Evolutionary conservation across 2,888 invertebrate species (phyloP).

Genomic region (Zonitis immaculata): DNA sequence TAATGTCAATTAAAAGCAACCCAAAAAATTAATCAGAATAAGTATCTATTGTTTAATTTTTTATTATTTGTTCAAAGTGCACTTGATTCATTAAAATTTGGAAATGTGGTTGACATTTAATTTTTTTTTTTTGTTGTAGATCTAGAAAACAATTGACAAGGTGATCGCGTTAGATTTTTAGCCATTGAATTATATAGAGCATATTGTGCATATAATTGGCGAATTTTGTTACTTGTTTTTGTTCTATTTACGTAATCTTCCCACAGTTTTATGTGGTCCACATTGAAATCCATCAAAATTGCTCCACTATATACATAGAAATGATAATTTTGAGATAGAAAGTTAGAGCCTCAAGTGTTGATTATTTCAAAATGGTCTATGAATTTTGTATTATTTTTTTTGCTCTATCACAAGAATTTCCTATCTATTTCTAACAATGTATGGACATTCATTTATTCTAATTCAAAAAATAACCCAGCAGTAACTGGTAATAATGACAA

Average conservation of each 20-base stretch:
- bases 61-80: background rate
- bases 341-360: background rate
- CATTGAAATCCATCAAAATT: too few species aligned
- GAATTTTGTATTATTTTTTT: too few species aligned
- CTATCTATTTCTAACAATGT: too few species aligned
- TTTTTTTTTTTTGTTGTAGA: background rate
- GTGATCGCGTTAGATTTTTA: background rate
- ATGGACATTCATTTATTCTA: too few species aligned
- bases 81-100: background rate
- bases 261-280: too few species aligned
- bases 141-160: too few species aligned
- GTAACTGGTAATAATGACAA: background rate
- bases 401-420: too few species aligned
- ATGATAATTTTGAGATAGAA: background rate
- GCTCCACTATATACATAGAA: too few species aligned
- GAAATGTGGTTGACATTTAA: background rate
- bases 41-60: background rate
- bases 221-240: too few species aligned
- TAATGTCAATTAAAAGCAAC: background rate
- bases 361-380: background rate
- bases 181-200: too few species aligned
- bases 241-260: too few species aligned
- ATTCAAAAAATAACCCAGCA: background rate
- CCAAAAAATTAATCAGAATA: background rate
- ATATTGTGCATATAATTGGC: too few species aligned